Evolutionary conservation across 2,888 invertebrate genomes (phyloP).

Genomic region (Cenopis cana): DNA sequence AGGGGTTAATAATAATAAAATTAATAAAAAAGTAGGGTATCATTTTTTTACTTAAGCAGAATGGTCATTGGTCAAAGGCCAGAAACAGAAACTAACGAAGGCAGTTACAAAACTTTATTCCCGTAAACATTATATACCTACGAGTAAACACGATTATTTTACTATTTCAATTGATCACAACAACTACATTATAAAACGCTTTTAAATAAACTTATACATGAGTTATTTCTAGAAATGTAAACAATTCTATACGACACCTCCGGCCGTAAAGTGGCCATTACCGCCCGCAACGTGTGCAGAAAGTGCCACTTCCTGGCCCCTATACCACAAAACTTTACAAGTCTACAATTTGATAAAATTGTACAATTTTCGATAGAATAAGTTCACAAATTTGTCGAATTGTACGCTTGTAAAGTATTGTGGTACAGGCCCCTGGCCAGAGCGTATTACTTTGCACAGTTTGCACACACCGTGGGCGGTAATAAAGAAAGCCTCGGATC

Average conservation of each 20-base stretch:
- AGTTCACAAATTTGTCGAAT: too few species aligned
- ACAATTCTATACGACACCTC: background rate
- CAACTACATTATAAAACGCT: slow-evolving; percentile 3
- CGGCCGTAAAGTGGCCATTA: background rate
- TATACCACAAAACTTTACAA: too few species aligned
- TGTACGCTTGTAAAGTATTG: too few species aligned
- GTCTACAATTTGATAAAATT: too few species aligned
- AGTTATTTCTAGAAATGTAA: background rate
- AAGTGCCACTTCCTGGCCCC: background rate
- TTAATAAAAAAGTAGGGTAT: too few species aligned
- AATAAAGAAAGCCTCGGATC: background rate
- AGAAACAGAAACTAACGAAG: slow-evolving; percentile 10
- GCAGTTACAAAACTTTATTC: slow-evolving; percentile 65
- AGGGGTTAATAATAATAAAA: too few species aligned
- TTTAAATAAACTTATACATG: background rate
- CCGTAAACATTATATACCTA: slow-evolving; percentile 50
- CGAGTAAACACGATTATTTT: slow-evolving; percentile 30
- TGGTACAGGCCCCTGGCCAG: too few species aligned
- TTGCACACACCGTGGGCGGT: background rate
- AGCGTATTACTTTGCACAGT: too few species aligned
- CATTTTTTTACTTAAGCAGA: too few species aligned
- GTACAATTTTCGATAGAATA: too few species aligned
- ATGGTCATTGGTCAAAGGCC: background rate
- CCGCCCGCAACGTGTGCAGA: background rate
- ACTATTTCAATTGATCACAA: slow-evolving; percentile 14